phyloP scores from a whole-genome alignment of 2,797 vertebrate species.

The Oophaga sylvatica region DNA sequence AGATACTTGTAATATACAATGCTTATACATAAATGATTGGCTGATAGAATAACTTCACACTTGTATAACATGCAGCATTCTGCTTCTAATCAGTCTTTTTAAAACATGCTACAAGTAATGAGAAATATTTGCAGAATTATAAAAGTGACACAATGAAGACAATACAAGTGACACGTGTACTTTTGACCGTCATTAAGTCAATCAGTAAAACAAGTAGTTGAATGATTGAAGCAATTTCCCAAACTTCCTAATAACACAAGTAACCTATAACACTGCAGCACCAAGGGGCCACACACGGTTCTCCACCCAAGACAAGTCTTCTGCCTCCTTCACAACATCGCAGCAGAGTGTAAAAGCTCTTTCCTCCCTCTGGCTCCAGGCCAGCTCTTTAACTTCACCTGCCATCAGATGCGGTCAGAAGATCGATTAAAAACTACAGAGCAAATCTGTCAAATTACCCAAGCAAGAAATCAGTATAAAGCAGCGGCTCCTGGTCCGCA shows the following conservation, averaged over 20 bases:
- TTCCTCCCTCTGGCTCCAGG: neutral
- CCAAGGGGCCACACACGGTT: neutral
- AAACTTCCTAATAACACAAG: neutral
- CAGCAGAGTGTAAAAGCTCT: neutral
- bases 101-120: too few species aligned
- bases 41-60: neutral
- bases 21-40: neutral
- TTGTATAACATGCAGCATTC: neutral
- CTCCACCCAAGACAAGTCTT: slow-evolving; percentile 15
- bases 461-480: slow-evolving; percentile 41
- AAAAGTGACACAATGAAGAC: neutral
- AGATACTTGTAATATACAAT: neutral
- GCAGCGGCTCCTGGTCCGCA: neutral
- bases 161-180: neutral
- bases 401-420: slow-evolving; percentile 42
- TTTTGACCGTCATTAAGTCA: neutral
- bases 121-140: neutral
- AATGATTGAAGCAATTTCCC: neutral
- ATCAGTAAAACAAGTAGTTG: neutral
- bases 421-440: slow-evolving; percentile 54
- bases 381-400: slow-evolving; percentile 44
- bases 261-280: neutral
- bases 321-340: neutral
- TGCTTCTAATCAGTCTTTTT: neutral
- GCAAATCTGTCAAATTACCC: slow-evolving; percentile 44